Evolutionary conservation across 2,113 vertebrate genomes (phyloP), one percentile per base, ranked within the genome.

Genomic region (Ailuropoda melanoleuca): DNA sequence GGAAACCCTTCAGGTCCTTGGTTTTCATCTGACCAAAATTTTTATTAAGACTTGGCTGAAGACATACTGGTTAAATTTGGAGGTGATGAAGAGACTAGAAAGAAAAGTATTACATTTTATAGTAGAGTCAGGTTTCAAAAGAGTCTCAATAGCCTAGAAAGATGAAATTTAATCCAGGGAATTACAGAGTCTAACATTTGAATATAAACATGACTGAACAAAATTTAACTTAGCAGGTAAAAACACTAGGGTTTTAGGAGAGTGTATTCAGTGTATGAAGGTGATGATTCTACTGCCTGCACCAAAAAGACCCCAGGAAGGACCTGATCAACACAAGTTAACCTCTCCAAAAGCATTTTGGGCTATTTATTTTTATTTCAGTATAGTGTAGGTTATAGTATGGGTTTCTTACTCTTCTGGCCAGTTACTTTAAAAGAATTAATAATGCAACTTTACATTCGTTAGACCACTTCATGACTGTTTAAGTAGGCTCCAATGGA

Each of bases 161-260:
- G 68, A 81, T 93, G 26, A 93, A 95, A 91, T 88, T 88, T 75
- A 81, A 75, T 58, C n/a, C 7, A 93, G 26, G 68, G 93, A 93
- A 58, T 39, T 88, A 8, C 13, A 85, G 93, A 95, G 83, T 56
- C 37, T 94, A 81, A 82, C 24, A 64, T 23, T 60, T 87, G 31
- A 78, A 82, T 53, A 58, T 66, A 55, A 77, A 74, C 21, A 77
- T 88, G 55, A 56, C 0, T 77, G 15, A 93, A 31, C 58, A 74
- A 85, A 91, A 89, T 53, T 39, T 82, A 70, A 6, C 6, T 92
- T 87, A 91, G 46, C 17, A 92, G 48, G 8, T 56, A 64, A 94
- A 91, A 89, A 66, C n/a, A 91, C 9, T 5, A 9, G 4, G 23
- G 37, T 14, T 93, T 75, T 81, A 46, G 26, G 18, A 88, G 17